A percentile compares a stretch with the other conserved stretches of the same genome.
These are phyloP conservation scores for Platalea minor DNA, from an alignment of 2,797 vertebrate species.

Conservation along the genomic window DNA sequence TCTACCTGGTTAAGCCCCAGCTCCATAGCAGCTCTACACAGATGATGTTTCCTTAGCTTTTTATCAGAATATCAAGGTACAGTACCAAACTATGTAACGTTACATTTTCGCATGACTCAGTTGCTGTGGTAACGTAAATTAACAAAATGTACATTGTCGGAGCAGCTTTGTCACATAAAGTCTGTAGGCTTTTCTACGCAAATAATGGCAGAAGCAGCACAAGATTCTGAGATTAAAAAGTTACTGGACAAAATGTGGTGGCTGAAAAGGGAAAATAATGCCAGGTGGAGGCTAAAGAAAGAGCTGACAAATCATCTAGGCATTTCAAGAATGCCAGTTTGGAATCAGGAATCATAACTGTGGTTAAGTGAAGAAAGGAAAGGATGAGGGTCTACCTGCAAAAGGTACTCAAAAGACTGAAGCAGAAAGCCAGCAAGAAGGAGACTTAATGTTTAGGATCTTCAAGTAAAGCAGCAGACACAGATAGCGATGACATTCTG, in stretches of 20 bases:
- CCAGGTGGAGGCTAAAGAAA: background rate
- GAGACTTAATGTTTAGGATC: background rate
- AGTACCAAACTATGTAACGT: background rate
- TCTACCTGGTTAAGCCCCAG: background rate
- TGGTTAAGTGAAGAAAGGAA: background rate
- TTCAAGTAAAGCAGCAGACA: background rate
- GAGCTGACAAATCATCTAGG: background rate
- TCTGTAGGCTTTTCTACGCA: background rate
- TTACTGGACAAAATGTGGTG: background rate
- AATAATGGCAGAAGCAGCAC: background rate
- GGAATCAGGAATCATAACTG: background rate
- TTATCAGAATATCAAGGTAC: background rate
- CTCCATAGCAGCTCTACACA: background rate
- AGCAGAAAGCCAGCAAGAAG: background rate
- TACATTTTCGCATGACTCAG: background rate
- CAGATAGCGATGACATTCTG: background rate
- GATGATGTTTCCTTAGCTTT: background rate
- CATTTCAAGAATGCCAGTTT: background rate
- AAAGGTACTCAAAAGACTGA: background rate
- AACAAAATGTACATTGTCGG: background rate
- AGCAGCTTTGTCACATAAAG: background rate
- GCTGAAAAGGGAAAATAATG: background rate
- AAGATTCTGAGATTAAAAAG: background rate
- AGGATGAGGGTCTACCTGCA: background rate
- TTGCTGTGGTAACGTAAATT: constrained; percentile 52